Conservation (phyloP, 2,797 vertebrate genomes). For the Neostethus bicornis region DNA sequence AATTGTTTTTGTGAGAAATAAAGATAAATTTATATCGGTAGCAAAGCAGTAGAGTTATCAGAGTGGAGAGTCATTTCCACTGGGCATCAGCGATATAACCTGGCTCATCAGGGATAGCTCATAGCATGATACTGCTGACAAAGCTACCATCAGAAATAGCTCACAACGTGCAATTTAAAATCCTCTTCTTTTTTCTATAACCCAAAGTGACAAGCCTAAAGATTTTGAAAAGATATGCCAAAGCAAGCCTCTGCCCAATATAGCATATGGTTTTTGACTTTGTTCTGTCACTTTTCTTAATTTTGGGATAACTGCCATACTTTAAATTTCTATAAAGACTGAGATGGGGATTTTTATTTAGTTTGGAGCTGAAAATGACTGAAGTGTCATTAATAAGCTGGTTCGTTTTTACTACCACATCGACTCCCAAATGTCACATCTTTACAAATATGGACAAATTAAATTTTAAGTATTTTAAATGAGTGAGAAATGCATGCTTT, state of each 20-base stretch:
- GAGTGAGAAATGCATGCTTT: not conserved
- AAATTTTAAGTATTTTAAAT: not conserved
- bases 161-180: conserved; percentile 70
- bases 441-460: not conserved
- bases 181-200: conserved; percentile 50
- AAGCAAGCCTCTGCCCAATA: not conserved
- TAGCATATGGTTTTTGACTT: not conserved
- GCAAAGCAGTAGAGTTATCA: conserved; percentile 45
- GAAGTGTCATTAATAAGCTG: not conserved
- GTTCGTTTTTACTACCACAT: not conserved
- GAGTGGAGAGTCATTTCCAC: conserved; percentile 63
- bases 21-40: conserved; percentile 55
- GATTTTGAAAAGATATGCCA: conserved; percentile 7
- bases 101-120: conserved; percentile 70
- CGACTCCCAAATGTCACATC: not conserved
- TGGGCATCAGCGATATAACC: conserved; percentile 71
- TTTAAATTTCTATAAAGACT: not conserved
- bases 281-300: not conserved
- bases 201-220: conserved; percentile 16
- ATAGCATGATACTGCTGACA: conserved; percentile 72
- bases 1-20: conserved; percentile 40
- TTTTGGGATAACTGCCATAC: not conserved
- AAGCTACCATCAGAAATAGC: conserved; percentile 71
- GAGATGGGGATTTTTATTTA: not conserved
- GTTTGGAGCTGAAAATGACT: not conserved